Evolutionary conservation across 2,888 invertebrate species (phyloP).

Genomic region (Synanthedon myopaeformis): DNA sequence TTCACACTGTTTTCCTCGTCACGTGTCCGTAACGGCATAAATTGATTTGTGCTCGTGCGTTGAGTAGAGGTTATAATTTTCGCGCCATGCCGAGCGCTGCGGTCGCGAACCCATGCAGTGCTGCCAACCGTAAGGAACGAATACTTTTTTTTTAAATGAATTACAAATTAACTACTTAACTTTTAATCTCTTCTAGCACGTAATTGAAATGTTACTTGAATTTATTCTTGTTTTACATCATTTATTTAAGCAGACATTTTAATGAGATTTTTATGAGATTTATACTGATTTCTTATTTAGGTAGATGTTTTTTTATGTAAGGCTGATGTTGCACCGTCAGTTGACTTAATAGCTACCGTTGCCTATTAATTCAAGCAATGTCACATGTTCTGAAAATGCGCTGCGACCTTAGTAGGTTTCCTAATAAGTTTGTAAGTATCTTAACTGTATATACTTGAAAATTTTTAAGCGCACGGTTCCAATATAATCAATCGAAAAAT

Average conservation of each 20-base stretch:
- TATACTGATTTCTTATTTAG: no score
- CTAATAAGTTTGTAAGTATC: no score
- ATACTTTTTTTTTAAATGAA: background rate
- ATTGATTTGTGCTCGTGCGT: conserved; percentile 50
- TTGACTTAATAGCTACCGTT: no score
- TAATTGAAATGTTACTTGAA: background rate
- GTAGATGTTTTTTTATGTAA: no score
- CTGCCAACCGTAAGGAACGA: conserved; percentile 22
- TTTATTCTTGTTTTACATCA: background rate
- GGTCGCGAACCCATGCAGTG: conserved; percentile 39
- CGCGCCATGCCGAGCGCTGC: conserved; percentile 46
- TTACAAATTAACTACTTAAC: background rate
- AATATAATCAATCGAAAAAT: no score
- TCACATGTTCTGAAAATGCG: no score
- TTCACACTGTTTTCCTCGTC: background rate
- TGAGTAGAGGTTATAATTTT: conserved; percentile 55
- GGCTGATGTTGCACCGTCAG: no score
- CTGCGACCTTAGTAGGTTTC: no score
- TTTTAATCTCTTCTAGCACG: background rate
- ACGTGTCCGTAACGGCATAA: conserved; percentile 38
- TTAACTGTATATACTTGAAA: no score
- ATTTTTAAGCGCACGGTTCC: no score
- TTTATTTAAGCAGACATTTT: background rate
- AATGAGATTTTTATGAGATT: background rate
- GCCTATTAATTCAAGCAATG: no score